Evolutionary conservation across 2,113 vertebrate genomes (phyloP).

Genomic region (Garra rufa): DNA sequence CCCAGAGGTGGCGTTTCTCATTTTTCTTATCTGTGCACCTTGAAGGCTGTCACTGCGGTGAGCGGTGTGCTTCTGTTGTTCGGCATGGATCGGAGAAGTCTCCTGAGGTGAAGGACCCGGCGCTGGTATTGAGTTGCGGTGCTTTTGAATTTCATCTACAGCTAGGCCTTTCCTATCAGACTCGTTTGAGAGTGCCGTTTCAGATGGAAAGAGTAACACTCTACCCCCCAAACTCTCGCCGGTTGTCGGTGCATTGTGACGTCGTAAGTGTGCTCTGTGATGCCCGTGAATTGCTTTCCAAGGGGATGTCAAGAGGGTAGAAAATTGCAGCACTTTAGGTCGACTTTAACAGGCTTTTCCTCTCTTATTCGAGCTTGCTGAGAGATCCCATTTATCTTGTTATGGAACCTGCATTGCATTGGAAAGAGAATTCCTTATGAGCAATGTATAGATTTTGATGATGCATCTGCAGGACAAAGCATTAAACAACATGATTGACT

Average conservation of each 20-base stretch:
- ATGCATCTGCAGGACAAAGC: not conserved
- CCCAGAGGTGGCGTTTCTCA: constrained; percentile 70
- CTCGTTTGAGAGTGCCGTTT: constrained; percentile 50
- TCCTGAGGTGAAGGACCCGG: constrained; percentile 63
- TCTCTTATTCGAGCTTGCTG: constrained; percentile 35
- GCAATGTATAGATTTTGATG: not conserved
- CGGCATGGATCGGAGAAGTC: constrained; percentile 65
- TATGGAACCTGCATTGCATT: constrained; percentile 58
- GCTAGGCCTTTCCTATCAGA: constrained; percentile 56
- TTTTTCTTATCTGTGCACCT: constrained; percentile 76
- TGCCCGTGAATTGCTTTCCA: constrained; percentile 54
- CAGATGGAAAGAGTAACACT: constrained; percentile 29
- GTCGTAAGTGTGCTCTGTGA: constrained; percentile 51
- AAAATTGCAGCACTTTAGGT: constrained; percentile 63
- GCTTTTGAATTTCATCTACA: constrained; percentile 66
- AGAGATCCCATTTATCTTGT: constrained; percentile 51
- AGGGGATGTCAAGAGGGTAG: constrained; percentile 39
- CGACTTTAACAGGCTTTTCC: constrained; percentile 57
- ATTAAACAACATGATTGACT: not conserved
- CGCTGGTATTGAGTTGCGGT: constrained; percentile 69
- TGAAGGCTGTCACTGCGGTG: constrained; percentile 70
- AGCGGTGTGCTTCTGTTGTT: constrained; percentile 59
- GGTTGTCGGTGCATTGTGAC: constrained; percentile 56
- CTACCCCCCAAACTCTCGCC: constrained; percentile 51
- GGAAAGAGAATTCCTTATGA: constrained; percentile 57